Base-by-base conservation (phyloP, 2,888 invertebrate species). In the Scaeva pyrastri region DNA sequence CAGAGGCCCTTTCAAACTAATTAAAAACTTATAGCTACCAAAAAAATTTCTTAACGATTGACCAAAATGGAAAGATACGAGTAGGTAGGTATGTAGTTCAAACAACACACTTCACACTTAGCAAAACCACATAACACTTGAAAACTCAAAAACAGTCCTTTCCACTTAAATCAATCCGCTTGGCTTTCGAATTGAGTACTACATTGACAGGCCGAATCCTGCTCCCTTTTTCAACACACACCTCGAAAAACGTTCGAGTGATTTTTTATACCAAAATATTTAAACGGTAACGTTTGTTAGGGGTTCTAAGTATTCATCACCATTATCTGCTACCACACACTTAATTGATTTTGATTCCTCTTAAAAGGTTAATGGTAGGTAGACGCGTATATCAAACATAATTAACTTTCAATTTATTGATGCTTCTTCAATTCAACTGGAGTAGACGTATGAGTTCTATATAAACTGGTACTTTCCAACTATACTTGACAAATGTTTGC, bases 161-260 rank as follows among this genome's bases (percentile, higher is more conserved):
- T 71, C 74, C 86, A 83, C 86, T 87, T 83, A 55, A 81, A 71
- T 64, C 64, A 78, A 77, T 71, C 48, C 72, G 75, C 80, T 41
- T 48, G 76, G 75, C 80, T 41, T 48, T 72, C 55, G 74, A 81
- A 77, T 39, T 39, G n/a, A 21, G n/a, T n/a, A n/a, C 21, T 39
- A 21, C 50, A n/a, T n/a, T n/a, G n/a, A 52, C 21, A 39, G 50
- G 50, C 52, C 39, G 39, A 68, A 39, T 19, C 11, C 68, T 50
- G 74, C 82, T 87, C 78, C 78, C 68, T 50, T 74, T 78, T 87
- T 78, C 82, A 87, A 66, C 75, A 81, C 73, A 81, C 74, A 83
- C 45, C 45, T 55, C 52, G 19, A 41, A 70, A 73, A 73, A 74
- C 74, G 82, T 78, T 58, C 78, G 82, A 75, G 71, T 21, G 56